phyloP scores from a whole-genome alignment of 2,888 invertebrate genomes.

The Rhogogaster chlorosoma region DNA sequence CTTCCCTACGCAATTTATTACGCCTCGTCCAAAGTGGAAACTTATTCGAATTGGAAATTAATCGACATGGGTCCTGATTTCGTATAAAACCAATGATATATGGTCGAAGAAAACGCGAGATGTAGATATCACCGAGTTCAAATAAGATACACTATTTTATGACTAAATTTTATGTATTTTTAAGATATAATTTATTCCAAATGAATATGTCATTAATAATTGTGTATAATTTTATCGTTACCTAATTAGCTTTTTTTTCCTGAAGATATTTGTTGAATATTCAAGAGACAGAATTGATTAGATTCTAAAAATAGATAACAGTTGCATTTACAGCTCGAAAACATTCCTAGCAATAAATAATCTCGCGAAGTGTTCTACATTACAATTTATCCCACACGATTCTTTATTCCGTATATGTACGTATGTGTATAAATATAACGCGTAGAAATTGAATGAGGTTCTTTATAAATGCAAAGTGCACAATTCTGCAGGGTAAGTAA shows the following conservation, averaged over 20 bases:
- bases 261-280: neutral
- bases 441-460: neutral
- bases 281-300: neutral
- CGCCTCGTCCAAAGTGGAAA: neutral
- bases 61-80: neutral
- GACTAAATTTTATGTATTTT: neutral
- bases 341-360: neutral
- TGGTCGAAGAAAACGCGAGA: neutral
- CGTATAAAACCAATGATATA: neutral
- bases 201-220: neutral
- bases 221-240: neutral
- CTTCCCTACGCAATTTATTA: neutral
- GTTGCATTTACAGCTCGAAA: neutral
- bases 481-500: neutral
- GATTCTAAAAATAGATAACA: neutral
- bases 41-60: conserved; percentile 13
- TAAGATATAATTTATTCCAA: neutral
- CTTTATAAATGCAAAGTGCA: conserved; percentile 4
- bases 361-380: neutral
- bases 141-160: neutral
- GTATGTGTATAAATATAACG: neutral
- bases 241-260: neutral
- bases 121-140: neutral
- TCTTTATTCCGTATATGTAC: neutral
- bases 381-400: neutral